Evolutionary conservation across 2,113 vertebrate genomes (phyloP).

Genomic region (Sarotherodon lohbergeri): DNA sequence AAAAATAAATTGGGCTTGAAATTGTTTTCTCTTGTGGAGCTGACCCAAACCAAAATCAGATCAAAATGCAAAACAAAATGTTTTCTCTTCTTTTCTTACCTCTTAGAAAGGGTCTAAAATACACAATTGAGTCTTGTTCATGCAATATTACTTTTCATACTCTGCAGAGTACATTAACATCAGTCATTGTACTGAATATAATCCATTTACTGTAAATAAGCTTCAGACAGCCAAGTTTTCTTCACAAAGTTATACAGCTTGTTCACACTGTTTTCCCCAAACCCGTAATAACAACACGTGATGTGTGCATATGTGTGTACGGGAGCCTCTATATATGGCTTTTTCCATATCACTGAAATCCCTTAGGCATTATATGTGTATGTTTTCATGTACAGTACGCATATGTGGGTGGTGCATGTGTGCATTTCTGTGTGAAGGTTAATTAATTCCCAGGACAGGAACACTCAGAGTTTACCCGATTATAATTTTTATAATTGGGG

Average conservation of each 20-base stretch:
- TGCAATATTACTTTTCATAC: background rate
- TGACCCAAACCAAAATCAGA: background rate
- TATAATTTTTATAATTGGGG: constrained; percentile 16
- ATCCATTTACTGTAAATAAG: background rate
- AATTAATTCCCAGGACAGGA: constrained; percentile 34
- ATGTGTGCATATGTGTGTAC: background rate
- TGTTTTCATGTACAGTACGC: background rate
- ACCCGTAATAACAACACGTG: background rate
- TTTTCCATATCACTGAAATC: background rate
- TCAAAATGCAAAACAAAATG: background rate
- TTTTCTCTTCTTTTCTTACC: background rate
- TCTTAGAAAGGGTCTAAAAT: background rate
- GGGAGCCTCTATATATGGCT: background rate
- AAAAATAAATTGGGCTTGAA: background rate
- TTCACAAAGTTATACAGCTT: background rate
- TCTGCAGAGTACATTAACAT: background rate
- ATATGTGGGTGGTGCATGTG: background rate
- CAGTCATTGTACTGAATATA: background rate
- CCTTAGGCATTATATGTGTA: background rate
- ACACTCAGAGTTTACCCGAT: background rate
- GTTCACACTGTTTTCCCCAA: background rate
- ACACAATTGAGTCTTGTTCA: background rate
- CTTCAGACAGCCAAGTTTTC: background rate
- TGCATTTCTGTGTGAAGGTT: constrained; percentile 12
- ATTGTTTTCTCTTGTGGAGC: background rate